Evolutionary conservation across 2,888 invertebrate species (phyloP).

Genomic region (Torymus tubicola): DNA sequence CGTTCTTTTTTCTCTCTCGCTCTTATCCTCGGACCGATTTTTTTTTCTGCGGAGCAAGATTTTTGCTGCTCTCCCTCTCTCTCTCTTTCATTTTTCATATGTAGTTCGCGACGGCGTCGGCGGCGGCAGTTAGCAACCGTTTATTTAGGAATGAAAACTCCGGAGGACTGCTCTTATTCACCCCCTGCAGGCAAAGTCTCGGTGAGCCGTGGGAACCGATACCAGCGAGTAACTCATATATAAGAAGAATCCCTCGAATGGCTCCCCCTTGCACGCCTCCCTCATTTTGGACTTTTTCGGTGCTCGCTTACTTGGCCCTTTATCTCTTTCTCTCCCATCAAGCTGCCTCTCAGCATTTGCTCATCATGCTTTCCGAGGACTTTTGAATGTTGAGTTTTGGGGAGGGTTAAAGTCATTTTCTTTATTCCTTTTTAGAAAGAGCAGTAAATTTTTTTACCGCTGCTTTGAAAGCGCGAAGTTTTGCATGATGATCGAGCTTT

Average conservation of each 20-base stretch:
- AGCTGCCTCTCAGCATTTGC: no score
- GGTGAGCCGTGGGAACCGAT: conserved; percentile 69
- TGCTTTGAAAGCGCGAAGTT: no score
- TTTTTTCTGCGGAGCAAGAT: conserved; percentile 17
- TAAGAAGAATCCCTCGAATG: conserved; percentile 50
- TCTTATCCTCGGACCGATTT: neutral
- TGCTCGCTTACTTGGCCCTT: conserved; percentile 1
- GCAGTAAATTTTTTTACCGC: no score
- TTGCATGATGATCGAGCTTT: no score
- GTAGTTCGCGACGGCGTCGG: conserved; percentile 45
- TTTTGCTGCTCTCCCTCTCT: conserved; percentile 39
- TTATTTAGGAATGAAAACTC: conserved; percentile 71
- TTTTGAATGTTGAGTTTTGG: no score
- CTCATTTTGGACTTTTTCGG: conserved; percentile 10
- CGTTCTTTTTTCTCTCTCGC: conserved; percentile 8
- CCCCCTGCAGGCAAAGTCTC: conserved; percentile 64
- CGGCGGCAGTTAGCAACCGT: conserved; percentile 68
- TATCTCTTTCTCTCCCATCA: conserved; percentile 5
- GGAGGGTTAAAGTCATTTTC: no score
- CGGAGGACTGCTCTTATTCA: conserved; percentile 46
- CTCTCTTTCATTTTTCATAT: conserved; percentile 68
- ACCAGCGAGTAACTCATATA: conserved; percentile 36
- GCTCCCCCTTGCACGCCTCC: conserved; percentile 27
- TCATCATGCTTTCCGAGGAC: no score
- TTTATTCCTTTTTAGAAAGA: no score